These are phyloP conservation scores for Pangasius larnaudii DNA, from an alignment of 2,797 vertebrate species.

Conservation along the genomic window DNA sequence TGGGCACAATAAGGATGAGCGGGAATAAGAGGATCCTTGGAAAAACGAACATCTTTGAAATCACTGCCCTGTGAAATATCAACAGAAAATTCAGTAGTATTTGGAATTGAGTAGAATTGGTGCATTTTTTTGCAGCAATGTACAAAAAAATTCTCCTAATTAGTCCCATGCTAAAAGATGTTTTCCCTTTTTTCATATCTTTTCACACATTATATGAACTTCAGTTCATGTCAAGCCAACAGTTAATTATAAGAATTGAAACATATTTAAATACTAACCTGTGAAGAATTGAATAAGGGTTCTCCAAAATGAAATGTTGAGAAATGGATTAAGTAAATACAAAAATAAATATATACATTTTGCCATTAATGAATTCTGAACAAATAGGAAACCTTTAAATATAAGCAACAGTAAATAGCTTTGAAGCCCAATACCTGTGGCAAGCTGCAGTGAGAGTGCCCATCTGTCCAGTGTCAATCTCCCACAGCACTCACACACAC, in stretches of 20 bases:
- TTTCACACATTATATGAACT: not conserved
- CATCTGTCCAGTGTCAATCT: slow-evolving; percentile 3
- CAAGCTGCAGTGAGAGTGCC: not conserved
- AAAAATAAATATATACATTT: not conserved
- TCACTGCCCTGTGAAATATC: not conserved
- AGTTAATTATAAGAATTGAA: not conserved
- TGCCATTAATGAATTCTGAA: not conserved
- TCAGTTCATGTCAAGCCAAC: not conserved
- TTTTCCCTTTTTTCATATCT: not conserved
- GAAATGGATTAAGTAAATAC: not conserved
- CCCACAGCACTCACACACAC: not conserved
- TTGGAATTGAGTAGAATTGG: not conserved
- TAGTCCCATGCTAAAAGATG: not conserved
- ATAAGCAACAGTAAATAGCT: not conserved
- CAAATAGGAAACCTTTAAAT: not conserved
- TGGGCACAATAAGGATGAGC: not conserved
- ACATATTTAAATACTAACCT: not conserved
- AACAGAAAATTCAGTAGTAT: not conserved
- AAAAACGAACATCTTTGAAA: not conserved
- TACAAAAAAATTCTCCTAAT: not conserved
- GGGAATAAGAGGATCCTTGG: not conserved
- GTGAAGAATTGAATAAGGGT: not conserved
- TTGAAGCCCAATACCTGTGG: not conserved
- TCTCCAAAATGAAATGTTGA: not conserved
- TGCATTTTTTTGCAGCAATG: not conserved